phyloP scores from a whole-genome alignment of 2,888 invertebrate genomes.

The Ormyrus labotus region DNA sequence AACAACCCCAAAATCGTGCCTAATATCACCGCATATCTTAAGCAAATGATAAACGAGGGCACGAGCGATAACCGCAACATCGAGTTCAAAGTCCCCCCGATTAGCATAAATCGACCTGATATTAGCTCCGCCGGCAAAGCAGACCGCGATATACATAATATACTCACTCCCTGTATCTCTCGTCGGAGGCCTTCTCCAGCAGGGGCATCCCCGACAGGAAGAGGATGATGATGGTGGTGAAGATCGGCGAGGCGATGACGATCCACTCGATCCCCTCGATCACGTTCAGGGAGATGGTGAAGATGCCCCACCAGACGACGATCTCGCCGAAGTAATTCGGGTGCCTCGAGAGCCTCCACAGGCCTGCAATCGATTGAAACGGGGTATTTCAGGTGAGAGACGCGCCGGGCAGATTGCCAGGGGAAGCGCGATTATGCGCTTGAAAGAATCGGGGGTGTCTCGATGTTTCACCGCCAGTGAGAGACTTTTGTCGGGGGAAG shows the following conservation, averaged over 20 bases:
- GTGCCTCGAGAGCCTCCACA: slow-evolving; percentile 93
- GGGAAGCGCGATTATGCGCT: too few relatives aligned
- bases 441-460: too few relatives aligned
- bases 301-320: slow-evolving; percentile 95
- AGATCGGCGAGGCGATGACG: slow-evolving; percentile 90
- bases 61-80: not conserved
- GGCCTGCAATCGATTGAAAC: slow-evolving; percentile 75
- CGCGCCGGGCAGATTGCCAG: too few relatives aligned
- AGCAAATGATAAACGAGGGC: too few relatives aligned
- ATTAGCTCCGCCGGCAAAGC: too few relatives aligned
- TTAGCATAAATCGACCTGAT: not conserved
- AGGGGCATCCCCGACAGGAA: slow-evolving; percentile 94
- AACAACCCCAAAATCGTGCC: too few relatives aligned
- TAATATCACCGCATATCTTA: too few relatives aligned
- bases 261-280: slow-evolving; percentile 91
- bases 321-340: slow-evolving; percentile 98
- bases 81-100: not conserved
- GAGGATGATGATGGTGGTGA: slow-evolving; percentile 90
- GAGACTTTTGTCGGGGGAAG: too few relatives aligned
- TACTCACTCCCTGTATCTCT: slow-evolving; percentile 89
- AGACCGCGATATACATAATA: too few relatives aligned
- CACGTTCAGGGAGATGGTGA: slow-evolving; percentile 91
- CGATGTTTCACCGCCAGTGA: too few relatives aligned
- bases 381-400: not conserved
- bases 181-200: slow-evolving; percentile 91